Percentiles rank a stretch among this genome's conserved stretches.
Conservation (phyloP, 2,888 invertebrate species). For the Sepioteuthis lessoniana region DNA sequence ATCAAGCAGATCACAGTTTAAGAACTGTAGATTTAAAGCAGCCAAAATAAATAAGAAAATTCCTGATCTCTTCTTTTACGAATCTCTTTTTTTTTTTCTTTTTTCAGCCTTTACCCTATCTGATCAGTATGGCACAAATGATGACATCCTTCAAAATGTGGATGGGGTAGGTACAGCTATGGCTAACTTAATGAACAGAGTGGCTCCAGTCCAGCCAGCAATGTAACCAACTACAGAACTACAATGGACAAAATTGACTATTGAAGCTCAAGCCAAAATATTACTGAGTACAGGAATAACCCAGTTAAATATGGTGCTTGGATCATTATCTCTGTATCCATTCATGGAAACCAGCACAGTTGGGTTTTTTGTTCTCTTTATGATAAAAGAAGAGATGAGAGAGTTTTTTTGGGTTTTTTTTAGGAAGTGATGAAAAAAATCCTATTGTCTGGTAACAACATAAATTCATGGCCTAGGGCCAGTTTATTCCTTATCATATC, state of each 20-base stretch:
- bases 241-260: not conserved
- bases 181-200: constrained; percentile 61
- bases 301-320: not conserved
- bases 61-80: not conserved
- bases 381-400: not conserved
- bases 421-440: not conserved
- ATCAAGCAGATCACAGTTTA: too few species aligned
- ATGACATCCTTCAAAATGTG: constrained; percentile 64
- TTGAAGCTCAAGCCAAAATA: not conserved
- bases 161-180: constrained; percentile 64
- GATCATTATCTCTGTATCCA: constrained; percentile 3
- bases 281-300: not conserved
- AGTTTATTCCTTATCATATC: not conserved
- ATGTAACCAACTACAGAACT: not conserved
- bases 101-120: constrained; percentile 54
- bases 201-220: constrained; percentile 25
- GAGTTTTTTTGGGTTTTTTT: too few species aligned
- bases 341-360: not conserved
- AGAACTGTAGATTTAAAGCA: too few species aligned
- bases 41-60: too few species aligned
- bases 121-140: constrained; percentile 52
- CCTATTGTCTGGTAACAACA: not conserved
- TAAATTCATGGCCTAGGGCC: not conserved
- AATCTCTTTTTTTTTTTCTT: not conserved
- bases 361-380: not conserved